Evolutionary conservation across 2,888 invertebrate genomes (phyloP).

Genomic region (Tinea semifulvella): DNA sequence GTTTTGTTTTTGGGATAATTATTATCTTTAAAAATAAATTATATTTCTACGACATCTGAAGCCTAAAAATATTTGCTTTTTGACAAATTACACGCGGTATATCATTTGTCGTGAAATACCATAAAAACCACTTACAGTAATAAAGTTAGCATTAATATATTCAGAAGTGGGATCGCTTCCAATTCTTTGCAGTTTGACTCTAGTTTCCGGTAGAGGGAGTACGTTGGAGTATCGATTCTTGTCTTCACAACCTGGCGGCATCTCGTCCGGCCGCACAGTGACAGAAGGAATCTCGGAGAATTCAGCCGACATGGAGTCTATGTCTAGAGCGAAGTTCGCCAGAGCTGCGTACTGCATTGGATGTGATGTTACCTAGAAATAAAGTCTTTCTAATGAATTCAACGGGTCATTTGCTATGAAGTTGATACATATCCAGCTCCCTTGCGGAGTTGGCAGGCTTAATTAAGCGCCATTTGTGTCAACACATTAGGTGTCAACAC

Average conservation of each 20-base stretch:
- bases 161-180: constrained; percentile 82
- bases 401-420: no score
- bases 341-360: constrained; percentile 82
- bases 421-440: no score
- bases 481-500: no score
- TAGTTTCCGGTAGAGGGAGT: constrained; percentile 91
- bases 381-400: not conserved
- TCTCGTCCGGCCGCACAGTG: constrained; percentile 79
- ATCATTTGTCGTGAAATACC: no score
- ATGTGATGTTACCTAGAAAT: constrained; percentile 71
- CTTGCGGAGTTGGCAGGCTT: no score
- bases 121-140: constrained; percentile 81
- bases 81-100: no score
- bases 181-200: constrained; percentile 78
- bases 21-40: no score
- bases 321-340: constrained; percentile 75
- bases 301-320: constrained; percentile 80
- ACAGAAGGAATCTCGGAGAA: constrained; percentile 84
- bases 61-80: no score
- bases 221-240: constrained; percentile 94
- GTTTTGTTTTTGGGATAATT: no score
- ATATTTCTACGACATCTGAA: no score
- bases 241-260: constrained; percentile 86
- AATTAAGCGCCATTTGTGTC: no score
- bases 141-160: constrained; percentile 94